Percentiles rank a stretch among this genome's conserved stretches.
Conservation (phyloP, 2,797 vertebrate species). For the Myotis daubentonii region DNA sequence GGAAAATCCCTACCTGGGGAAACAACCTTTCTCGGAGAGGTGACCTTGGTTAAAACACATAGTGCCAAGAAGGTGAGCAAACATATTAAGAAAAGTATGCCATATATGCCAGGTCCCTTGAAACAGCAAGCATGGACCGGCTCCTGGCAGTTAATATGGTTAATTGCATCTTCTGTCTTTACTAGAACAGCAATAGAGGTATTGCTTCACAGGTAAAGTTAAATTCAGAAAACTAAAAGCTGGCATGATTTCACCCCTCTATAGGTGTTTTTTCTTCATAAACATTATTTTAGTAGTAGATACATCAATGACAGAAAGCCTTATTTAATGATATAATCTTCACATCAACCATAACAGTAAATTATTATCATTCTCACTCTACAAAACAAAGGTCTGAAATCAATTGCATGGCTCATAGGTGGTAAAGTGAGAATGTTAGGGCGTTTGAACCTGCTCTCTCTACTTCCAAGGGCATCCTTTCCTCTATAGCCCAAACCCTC, state of each 20-base stretch:
- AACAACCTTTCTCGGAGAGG: too few relatives aligned
- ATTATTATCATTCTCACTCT: neutral
- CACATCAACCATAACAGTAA: neutral
- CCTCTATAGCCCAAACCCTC: neutral
- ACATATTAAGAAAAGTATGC: too few relatives aligned
- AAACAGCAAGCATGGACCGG: too few relatives aligned
- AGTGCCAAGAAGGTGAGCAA: too few relatives aligned
- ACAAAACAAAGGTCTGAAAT: neutral
- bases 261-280: conserved; percentile 9
- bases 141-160: neutral
- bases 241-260: neutral
- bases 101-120: too few relatives aligned
- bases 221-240: conserved; percentile 47
- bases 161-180: neutral
- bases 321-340: conserved; percentile 9
- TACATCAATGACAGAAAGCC: neutral
- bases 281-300: conserved; percentile 4
- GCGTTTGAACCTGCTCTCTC: neutral
- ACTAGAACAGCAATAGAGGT: neutral
- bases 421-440: neutral
- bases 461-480: conserved; percentile 11
- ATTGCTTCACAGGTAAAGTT: neutral
- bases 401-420: neutral
- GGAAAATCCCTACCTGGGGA: too few relatives aligned
- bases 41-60: too few relatives aligned